Evolutionary conservation across 2,888 invertebrate species (phyloP).

Genomic region (Parasteatoda lunata): DNA sequence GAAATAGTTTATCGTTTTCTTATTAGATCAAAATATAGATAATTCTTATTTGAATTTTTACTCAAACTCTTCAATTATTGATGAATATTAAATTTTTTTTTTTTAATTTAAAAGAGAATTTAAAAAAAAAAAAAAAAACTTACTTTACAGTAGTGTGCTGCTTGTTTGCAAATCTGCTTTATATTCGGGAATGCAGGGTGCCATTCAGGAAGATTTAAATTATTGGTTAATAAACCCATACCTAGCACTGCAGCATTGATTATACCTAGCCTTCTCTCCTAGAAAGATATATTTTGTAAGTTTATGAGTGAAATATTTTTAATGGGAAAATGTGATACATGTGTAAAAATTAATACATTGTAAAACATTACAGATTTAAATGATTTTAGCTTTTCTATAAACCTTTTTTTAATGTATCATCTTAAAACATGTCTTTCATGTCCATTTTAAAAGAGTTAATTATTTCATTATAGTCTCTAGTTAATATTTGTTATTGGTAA

Average conservation of each 20-base stretch:
- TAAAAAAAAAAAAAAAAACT: slow-evolving; percentile 45
- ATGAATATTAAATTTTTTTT: too few species aligned
- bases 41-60: too few species aligned
- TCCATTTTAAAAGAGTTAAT: too few species aligned
- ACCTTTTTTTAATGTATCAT: neutral
- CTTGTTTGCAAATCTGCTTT: slow-evolving; percentile 79
- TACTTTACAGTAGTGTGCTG: slow-evolving; percentile 75
- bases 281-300: slow-evolving; percentile 67
- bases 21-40: too few species aligned
- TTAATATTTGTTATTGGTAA: too few species aligned
- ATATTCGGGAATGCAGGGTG: slow-evolving; percentile 83
- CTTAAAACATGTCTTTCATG: neutral
- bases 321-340: neutral
- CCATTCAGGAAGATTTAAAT: slow-evolving; percentile 78
- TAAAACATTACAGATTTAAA: too few species aligned
- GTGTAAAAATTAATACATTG: too few species aligned
- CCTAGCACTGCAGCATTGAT: slow-evolving; percentile 88
- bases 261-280: slow-evolving; percentile 84
- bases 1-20: too few species aligned
- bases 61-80: too few species aligned
- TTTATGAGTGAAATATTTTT: neutral
- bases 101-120: neutral
- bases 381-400: too few species aligned
- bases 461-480: too few species aligned
- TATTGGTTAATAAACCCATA: slow-evolving; percentile 87